These are phyloP conservation scores for Neocrepidodera transversa DNA, from an alignment of 2,888 invertebrate genomes.

Conservation along the genomic window DNA sequence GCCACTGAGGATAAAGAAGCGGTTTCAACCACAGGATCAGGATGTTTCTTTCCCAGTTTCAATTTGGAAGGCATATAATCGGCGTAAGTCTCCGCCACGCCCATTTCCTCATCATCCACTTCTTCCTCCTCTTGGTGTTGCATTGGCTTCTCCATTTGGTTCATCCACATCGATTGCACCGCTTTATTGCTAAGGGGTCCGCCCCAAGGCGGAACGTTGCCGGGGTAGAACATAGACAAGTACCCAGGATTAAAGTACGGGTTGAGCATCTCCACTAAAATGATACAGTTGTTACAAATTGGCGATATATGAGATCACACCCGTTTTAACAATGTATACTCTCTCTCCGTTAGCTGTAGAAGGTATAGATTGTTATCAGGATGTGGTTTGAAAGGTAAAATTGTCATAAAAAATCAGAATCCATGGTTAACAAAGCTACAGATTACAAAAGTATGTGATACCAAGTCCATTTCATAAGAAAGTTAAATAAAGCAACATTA, in stretches of 20 bases:
- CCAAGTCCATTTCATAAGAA: too few species aligned
- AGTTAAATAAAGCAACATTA: too few species aligned
- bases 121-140: slow-evolving; percentile 58
- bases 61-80: slow-evolving; percentile 98
- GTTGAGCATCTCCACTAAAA: slow-evolving; percentile 49
- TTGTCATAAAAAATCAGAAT: too few species aligned
- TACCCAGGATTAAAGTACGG: slow-evolving; percentile 53
- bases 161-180: slow-evolving; percentile 69
- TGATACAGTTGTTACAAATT: neutral
- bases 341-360: too few species aligned
- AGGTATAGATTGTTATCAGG: too few species aligned
- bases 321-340: too few species aligned
- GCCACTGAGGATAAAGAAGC: slow-evolving; percentile 96
- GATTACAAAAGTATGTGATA: too few species aligned
- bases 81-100: slow-evolving; percentile 97
- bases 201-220: slow-evolving; percentile 53
- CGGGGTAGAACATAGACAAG: slow-evolving; percentile 47
- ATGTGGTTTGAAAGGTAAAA: too few species aligned
- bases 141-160: slow-evolving; percentile 53
- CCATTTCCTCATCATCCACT: slow-evolving; percentile 95
- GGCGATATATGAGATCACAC: too few species aligned
- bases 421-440: too few species aligned
- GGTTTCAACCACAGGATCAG: slow-evolving; percentile 98
- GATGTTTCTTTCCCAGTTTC: slow-evolving; percentile 93
- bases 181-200: slow-evolving; percentile 62